Evolutionary conservation across 2,888 invertebrate species (phyloP), one percentile per base, ranked within the genome.

Genomic region (Sminthurides aquaticus): DNA sequence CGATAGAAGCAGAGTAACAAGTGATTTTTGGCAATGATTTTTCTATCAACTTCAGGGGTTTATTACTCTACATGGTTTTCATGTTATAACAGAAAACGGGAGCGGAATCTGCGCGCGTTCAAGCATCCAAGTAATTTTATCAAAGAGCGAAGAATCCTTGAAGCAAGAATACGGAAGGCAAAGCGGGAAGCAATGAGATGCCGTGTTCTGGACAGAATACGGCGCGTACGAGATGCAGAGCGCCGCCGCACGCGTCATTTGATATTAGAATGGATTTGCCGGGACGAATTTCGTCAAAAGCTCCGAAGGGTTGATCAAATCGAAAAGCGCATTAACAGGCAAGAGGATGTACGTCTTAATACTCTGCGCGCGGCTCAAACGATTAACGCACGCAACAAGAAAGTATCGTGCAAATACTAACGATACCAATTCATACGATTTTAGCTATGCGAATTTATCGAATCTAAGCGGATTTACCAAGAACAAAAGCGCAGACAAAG

Each of bases 391-490:
- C 26, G 24, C 20, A 56, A 55, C 56, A 5, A 5, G 27, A 54
- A 57, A 27, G 57, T 11, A 57, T 27, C 15, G 18, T 57, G 28
- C 2, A 3, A 22, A 54, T 11, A 8, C 22, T 54, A 20, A 20
- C 8, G 8, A 20, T 20, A 54, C n/a, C n/a, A n/a, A n/a, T n/a
- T n/a, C n/a, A n/a, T 20, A 15, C 25, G 26, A 18, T 60, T 49
- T n/a, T 25, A 67, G 67, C 60, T 67, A 1, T 18, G 27, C 11
- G 28, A 60, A 11, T 64, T 63, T 25, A 48, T 64, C 26, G 60
- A 64, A 1, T 3, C 28, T 11, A 67, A 67, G 29, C 57, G 67
- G 34, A n/a, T 1, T 5, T 67, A 52, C 29, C 67, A 67, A 60
- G 64, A 67, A 48, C 5, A 49, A 18, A 64, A 67, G 28, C 8